Percentiles rank a stretch among this genome's conserved stretches.
Conservation (phyloP, 2,888 invertebrate species). For the Melinaea menophilus region DNA sequence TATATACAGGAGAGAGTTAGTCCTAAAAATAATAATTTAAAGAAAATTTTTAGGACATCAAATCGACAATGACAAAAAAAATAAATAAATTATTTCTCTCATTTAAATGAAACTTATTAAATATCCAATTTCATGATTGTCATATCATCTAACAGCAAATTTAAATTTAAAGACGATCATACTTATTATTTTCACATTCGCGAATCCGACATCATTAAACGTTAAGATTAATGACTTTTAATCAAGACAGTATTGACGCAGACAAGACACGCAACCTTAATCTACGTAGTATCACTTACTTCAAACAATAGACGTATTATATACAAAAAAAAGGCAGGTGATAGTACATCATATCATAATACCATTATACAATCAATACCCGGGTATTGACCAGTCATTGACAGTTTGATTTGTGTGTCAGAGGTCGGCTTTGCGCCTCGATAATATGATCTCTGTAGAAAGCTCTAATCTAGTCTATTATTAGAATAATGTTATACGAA, state of each 20-base stretch:
- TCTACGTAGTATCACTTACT: conserved; percentile 50
- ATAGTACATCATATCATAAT: conserved; percentile 56
- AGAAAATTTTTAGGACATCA: conserved; percentile 19
- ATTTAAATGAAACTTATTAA: conserved; percentile 31
- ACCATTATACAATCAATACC: conserved; percentile 42
- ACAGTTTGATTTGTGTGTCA: conserved; percentile 48
- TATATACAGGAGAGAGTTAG: no score
- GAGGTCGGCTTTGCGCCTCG: conserved; percentile 42
- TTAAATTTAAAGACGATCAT: neutral
- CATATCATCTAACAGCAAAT: conserved; percentile 7
- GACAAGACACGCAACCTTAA: conserved; percentile 42
- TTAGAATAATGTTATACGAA: conserved; percentile 33
- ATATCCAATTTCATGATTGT: conserved; percentile 24
- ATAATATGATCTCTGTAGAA: conserved; percentile 48
- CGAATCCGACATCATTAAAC: conserved; percentile 11
- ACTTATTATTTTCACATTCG: neutral
- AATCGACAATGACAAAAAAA: conserved; percentile 19
- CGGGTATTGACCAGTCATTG: conserved; percentile 59
- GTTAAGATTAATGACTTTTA: conserved; percentile 28
- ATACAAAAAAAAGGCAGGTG: conserved; percentile 55
- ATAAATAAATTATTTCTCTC: conserved; percentile 27
- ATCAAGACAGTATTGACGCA: conserved; percentile 32
- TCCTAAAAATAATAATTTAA: conserved; percentile 11
- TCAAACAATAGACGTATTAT: conserved; percentile 70
- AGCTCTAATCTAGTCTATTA: conserved; percentile 58